Evolutionary conservation across 2,797 vertebrate species (phyloP).

Genomic region (Phrynocephalus vlangalii): DNA sequence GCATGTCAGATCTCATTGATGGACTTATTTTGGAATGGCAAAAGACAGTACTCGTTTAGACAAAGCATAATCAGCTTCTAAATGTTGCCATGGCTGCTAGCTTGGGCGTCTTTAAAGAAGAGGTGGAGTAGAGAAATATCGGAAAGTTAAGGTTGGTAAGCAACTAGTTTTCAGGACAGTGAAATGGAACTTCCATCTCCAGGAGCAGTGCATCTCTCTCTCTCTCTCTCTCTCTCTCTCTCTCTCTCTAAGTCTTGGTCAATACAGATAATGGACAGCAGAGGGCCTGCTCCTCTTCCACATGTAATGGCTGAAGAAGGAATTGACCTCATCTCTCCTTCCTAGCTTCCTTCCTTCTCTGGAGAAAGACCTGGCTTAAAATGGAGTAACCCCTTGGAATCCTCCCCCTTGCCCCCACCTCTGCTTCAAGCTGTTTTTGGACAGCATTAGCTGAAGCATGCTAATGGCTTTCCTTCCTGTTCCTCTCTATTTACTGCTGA

Average conservation of each 20-base stretch:
- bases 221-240: too few relatives aligned
- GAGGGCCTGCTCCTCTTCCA: not conserved
- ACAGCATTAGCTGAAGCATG: constrained; percentile 65
- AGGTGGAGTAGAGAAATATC: not conserved
- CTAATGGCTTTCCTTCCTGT: constrained; percentile 70
- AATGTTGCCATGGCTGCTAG: not conserved
- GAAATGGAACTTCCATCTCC: not conserved
- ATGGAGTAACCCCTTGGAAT: constrained; percentile 46
- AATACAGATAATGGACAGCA: not conserved
- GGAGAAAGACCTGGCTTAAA: not conserved
- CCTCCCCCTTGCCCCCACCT: not conserved
- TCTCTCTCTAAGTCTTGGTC: not conserved
- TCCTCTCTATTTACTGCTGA: constrained; percentile 64
- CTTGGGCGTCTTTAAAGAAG: constrained; percentile 1
- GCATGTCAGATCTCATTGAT: not conserved
- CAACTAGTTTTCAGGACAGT: not conserved
- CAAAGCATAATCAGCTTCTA: not conserved
- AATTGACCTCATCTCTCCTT: constrained; percentile 16
- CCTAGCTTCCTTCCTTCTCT: not conserved
- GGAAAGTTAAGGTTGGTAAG: not conserved
- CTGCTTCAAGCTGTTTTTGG: constrained; percentile 54
- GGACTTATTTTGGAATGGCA: not conserved
- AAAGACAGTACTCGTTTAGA: not conserved
- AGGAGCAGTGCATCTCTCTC: not conserved
- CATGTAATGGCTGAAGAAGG: not conserved